Base-by-base conservation (phyloP, 2,797 vertebrate species). In the Bovichtus variegatus region DNA sequence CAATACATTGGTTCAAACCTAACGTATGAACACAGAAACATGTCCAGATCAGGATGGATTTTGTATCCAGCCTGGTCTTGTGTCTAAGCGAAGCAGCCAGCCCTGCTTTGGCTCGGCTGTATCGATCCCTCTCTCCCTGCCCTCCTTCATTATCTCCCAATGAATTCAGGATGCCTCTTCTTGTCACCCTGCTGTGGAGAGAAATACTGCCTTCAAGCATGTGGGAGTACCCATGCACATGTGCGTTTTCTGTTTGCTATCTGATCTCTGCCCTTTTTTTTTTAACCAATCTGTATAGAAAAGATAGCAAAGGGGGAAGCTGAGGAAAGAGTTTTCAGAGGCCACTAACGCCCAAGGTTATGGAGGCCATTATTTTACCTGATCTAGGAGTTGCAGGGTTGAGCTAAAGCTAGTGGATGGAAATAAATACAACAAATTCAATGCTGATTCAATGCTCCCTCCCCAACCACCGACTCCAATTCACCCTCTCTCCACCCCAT, bases 91-190 rank as follows among this genome's bases (percentile, higher is more conserved):
- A 74, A 59, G 60, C 73, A 67, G 43, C 49, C 68, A 19, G 71
- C 40, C 67, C 64, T 36, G 59, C 40, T 29, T 46, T 72, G 50
- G 54, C 74, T 77, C 66, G 2, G 15, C 73, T 49, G 49, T 71
- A 93, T 90, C 43, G 86, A 93, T 88, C 84, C 80, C 55, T 53
- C 76, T 40, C 76, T 73, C 66, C 54, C 66, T 64, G 50, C 61
- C 78, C 88, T 82, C 75, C 80, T 87, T 92, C 88, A 93, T 94
- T 92, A 91, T 92, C 87, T 89, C 83, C 46, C 72, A 78, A 87
- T 93, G 89, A 92, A 89, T 91, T 88, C 74, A 70, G 74, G 88
- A 88, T 82, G 72, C 79, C 80, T 91, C 83, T 68, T 81, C 84
- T 80, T 86, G 86, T 83, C 87, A 81, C 78, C 57, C 59, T 80